Base-by-base conservation (phyloP, 2,113 vertebrate species). In the Gorsachius goisagi region DNA sequence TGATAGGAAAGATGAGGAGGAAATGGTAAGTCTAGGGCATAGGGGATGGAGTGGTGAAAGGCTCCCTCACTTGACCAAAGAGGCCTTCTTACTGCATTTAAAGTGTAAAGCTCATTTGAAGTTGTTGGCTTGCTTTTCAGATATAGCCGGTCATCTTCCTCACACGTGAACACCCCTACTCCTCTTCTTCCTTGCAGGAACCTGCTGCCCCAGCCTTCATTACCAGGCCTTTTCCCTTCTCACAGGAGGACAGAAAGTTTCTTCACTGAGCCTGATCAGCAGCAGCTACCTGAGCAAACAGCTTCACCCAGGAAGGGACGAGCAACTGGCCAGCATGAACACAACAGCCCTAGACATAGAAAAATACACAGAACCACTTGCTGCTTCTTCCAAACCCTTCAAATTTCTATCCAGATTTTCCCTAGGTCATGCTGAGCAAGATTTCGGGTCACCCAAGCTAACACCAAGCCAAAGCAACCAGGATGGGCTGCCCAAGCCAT, bases 261-360 rank as follows among this genome's bases (percentile, higher is more conserved):
- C 26, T 39, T 28, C n/a, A 10, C 15, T 6, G 9, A 86, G 26
- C 23, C 60, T 18, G 11, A 53, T 3, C 11, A 49, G 53, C 79
- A 89, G 3, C 6, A 76, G 18, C 22, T 33, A 5, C 26, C n/a
- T 10, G 9, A 66, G 23, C 26, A 1, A 55, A 28, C 39, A 64
- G 41, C 30, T 72, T 37, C 62, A 32, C 37, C 4, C 23, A 58
- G 7, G 0, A 45, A 9, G 1, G 3, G 5, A 11, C 3, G 33
- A 84, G 44, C 37, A 30, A 10, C 24, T 26, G 50, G 19, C 30
- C 12, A 30, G 5, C 10, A 15, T 10, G 3, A 73, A 11, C n/a
- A n/a, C 60, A 26, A 9, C 11, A 18, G 14, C 14, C 32, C 26
- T 4, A 5, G 26, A 9, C 27, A 17, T 22, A 21, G 6, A 44